These are phyloP conservation scores for Rhodinocichla rosea DNA, from an alignment of 2,113 vertebrate genomes.

Conservation along the genomic window DNA sequence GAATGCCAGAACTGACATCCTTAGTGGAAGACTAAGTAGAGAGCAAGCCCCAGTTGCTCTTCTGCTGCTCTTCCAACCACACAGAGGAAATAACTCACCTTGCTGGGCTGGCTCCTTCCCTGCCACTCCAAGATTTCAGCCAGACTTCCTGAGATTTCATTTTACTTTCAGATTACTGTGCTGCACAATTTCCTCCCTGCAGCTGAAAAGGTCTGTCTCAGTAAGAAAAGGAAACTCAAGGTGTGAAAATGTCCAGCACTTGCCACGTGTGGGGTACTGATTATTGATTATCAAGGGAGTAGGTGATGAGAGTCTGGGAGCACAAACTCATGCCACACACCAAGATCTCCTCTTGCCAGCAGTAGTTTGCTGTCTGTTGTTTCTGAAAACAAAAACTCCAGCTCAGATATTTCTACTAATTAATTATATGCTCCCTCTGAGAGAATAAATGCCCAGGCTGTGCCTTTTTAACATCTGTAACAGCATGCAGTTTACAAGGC, in stretches of 20 bases:
- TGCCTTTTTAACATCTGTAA: background rate
- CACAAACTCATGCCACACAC: background rate
- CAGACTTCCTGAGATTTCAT: background rate
- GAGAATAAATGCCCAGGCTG: background rate
- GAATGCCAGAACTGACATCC: background rate
- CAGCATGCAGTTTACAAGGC: background rate
- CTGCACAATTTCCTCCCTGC: background rate
- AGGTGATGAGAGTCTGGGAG: background rate
- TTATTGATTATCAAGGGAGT: background rate
- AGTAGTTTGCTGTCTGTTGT: background rate
- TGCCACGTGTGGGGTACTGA: background rate
- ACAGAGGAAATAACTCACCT: accelerated
- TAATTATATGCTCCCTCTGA: background rate
- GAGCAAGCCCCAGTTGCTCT: background rate
- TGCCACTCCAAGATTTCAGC: background rate
- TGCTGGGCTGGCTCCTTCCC: background rate
- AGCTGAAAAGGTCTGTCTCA: background rate
- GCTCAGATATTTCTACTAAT: background rate
- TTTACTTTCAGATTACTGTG: background rate
- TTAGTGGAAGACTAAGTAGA: background rate
- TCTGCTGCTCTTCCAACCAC: background rate
- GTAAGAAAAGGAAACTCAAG: background rate
- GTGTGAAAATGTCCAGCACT: background rate
- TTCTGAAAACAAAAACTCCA: background rate
- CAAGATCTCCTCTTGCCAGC: background rate